phyloP scores from a whole-genome alignment of 2,113 vertebrate genomes.

The Dicaeum eximium region DNA sequence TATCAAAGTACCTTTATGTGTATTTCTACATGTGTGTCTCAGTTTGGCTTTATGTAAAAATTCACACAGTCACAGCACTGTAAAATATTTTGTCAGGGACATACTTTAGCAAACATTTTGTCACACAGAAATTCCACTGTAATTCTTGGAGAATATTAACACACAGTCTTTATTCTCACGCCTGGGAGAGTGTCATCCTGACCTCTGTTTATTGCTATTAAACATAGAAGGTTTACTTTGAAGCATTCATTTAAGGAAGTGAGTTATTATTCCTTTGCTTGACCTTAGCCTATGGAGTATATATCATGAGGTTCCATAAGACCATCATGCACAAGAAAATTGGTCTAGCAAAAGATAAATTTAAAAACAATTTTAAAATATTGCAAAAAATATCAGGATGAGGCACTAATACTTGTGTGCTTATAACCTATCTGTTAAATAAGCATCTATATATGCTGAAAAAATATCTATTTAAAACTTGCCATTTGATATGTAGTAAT shows the following conservation, averaged over 20 bases:
- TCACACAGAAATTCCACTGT: slow-evolving; percentile 14
- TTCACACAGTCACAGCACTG: not conserved
- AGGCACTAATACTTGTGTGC: not conserved
- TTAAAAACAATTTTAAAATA: slow-evolving; percentile 8
- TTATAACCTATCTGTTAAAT: not conserved
- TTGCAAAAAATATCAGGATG: not conserved
- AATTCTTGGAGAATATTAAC: slow-evolving; percentile 56
- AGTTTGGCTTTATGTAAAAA: not conserved
- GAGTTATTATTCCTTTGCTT: slow-evolving; percentile 77
- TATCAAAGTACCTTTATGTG: not conserved
- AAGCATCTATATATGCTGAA: not conserved
- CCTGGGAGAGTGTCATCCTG: slow-evolving; percentile 70
- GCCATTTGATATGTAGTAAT: not conserved
- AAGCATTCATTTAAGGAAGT: slow-evolving; percentile 76
- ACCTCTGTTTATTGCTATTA: slow-evolving; percentile 74
- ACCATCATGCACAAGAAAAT: slow-evolving; percentile 54
- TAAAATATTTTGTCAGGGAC: not conserved
- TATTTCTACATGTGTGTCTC: not conserved
- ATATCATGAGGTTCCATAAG: slow-evolving; percentile 69
- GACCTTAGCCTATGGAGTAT: slow-evolving; percentile 75
- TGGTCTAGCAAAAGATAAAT: not conserved
- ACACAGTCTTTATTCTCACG: slow-evolving; percentile 63
- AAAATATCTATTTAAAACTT: not conserved
- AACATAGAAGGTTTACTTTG: slow-evolving; percentile 76
- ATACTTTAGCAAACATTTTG: slow-evolving; percentile 39